Evolutionary conservation across 2,888 invertebrate genomes (phyloP).

Genomic region (Heliothis peltigera): DNA sequence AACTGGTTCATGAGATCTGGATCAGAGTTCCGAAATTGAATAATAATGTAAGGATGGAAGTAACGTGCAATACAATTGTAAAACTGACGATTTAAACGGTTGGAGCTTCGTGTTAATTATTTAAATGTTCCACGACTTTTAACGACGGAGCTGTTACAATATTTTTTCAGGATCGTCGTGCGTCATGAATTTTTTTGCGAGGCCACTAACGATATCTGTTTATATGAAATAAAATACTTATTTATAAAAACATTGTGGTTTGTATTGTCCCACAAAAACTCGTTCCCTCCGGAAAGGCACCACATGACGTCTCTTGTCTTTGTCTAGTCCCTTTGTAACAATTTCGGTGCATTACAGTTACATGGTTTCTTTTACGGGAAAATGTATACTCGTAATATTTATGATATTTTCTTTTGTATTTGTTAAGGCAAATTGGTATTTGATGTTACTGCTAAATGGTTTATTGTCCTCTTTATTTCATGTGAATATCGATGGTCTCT

Average conservation of each 20-base stretch:
- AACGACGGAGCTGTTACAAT: slow-evolving; percentile 1
- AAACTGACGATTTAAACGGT: slow-evolving; percentile 5
- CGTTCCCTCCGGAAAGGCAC: slow-evolving; percentile 43
- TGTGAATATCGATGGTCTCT: neutral
- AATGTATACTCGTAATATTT: slow-evolving; percentile 17
- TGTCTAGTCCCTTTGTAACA: slow-evolving; percentile 48
- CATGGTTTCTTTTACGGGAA: slow-evolving; percentile 40
- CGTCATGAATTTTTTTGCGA: slow-evolving; percentile 18
- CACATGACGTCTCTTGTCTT: slow-evolving; percentile 51
- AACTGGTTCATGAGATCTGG: too few relatives aligned
- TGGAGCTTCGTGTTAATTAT: neutral
- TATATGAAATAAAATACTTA: slow-evolving; percentile 42
- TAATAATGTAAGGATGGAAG: neutral
- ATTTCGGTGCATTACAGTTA: slow-evolving; percentile 49
- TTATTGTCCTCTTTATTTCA: neutral
- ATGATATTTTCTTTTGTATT: slow-evolving; percentile 7
- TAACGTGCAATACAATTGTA: slow-evolving; percentile 8
- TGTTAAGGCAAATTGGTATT: slow-evolving; percentile 4
- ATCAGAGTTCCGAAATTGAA: slow-evolving; percentile 15
- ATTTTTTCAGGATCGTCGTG: slow-evolving; percentile 8
- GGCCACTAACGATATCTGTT: slow-evolving; percentile 32
- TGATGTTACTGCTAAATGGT: neutral
- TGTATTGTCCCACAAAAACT: slow-evolving; percentile 41
- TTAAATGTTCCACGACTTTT: slow-evolving; percentile 3
- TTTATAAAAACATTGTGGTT: slow-evolving; percentile 31